phyloP scores from a whole-genome alignment of 2,797 vertebrate species.

The Numenius phaeopus region DNA sequence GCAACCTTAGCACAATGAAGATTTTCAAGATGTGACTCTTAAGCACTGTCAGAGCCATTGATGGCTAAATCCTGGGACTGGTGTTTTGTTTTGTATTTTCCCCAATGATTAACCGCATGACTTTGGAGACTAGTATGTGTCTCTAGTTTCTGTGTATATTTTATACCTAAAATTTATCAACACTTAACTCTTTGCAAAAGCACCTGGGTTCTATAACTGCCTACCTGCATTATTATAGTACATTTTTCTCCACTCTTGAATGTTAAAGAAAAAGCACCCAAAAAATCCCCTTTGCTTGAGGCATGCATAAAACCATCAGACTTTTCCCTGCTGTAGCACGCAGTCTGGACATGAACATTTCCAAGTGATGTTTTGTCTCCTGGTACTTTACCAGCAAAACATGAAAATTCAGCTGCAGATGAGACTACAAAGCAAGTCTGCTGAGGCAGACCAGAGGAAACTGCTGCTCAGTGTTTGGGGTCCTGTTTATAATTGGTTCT shows the following conservation, averaged over 20 bases:
- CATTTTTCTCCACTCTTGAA: not conserved
- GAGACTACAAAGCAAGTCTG: not conserved
- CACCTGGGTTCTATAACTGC: not conserved
- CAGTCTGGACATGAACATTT: constrained; percentile 16
- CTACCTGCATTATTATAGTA: not conserved
- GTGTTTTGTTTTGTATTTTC: not conserved
- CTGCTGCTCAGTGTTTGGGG: not conserved
- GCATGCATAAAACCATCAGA: not conserved
- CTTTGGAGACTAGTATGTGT: not conserved
- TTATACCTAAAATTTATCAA: not conserved
- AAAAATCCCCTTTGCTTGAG: not conserved
- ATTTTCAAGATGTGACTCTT: not conserved
- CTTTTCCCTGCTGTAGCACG: not conserved
- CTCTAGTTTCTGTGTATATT: not conserved
- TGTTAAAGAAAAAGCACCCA: not conserved
- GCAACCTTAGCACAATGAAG: not conserved
- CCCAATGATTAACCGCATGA: not conserved
- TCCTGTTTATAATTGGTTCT: not conserved
- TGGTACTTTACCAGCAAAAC: not conserved
- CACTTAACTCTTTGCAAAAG: not conserved
- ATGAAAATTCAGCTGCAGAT: not conserved
- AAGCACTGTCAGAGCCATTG: not conserved
- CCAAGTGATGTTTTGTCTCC: not conserved
- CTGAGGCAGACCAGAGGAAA: not conserved
- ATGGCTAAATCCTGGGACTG: not conserved